Evolutionary conservation across 2,113 vertebrate genomes (phyloP).

Genomic region (Nothoprocta perdicaria): DNA sequence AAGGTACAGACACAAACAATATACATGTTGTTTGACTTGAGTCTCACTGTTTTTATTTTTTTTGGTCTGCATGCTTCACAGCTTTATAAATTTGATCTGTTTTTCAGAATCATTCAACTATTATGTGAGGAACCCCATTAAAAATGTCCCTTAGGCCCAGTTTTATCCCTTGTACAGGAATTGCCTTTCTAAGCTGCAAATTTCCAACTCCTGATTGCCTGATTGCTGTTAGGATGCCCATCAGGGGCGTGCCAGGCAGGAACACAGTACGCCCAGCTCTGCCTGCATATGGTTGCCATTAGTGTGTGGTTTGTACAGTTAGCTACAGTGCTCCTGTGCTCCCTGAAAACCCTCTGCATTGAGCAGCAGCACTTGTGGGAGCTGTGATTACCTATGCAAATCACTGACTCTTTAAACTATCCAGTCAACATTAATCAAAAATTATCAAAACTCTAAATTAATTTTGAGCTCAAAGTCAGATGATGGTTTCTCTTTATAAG

Average conservation of each 20-base stretch:
- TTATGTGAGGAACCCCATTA: background rate
- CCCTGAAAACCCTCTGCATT: background rate
- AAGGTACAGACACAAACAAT: background rate
- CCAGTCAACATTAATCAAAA: background rate
- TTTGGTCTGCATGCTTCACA: background rate
- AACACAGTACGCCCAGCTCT: background rate
- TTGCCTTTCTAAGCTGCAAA: background rate
- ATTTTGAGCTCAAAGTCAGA: background rate
- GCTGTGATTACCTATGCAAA: background rate
- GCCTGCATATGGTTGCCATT: background rate
- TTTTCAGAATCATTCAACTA: background rate
- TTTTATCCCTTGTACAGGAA: background rate
- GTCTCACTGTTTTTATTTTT: background rate
- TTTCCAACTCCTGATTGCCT: background rate
- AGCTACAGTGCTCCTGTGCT: background rate
- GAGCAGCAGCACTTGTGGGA: background rate
- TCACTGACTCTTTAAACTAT: background rate
- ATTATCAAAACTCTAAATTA: background rate
- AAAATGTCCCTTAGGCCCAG: background rate
- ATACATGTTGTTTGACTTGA: background rate
- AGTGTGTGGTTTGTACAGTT: background rate
- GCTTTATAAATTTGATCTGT: background rate
- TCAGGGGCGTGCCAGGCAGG: background rate
- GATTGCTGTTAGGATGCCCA: accelerated
- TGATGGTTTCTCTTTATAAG: background rate